A percentile compares a stretch with the other conserved stretches of the same genome.
Evolutionary conservation across 2,797 vertebrate species (phyloP).

Genomic region (Cossypha dichroa): DNA sequence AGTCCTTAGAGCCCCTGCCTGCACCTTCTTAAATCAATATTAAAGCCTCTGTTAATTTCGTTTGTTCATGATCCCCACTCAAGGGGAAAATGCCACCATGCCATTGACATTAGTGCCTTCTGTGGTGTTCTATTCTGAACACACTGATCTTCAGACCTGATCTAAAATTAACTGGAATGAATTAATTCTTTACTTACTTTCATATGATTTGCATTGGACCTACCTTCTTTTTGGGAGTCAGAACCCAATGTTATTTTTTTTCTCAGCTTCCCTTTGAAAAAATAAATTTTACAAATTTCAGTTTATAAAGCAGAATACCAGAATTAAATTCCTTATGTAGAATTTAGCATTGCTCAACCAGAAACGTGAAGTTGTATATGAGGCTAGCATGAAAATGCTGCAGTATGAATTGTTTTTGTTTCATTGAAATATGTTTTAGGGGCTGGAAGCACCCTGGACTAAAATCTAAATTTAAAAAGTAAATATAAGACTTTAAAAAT

Average conservation of each 20-base stretch:
- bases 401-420: neutral
- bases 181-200: conserved; percentile 5
- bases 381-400: neutral
- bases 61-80: conserved; percentile 14
- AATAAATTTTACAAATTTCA: neutral
- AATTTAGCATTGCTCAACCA: neutral
- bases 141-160: neutral
- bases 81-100: neutral
- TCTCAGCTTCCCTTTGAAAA: neutral
- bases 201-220: neutral
- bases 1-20: neutral
- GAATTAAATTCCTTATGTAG: neutral
- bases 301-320: neutral
- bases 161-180: neutral
- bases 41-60: conserved; percentile 6
- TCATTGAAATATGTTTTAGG: neutral
- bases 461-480: neutral
- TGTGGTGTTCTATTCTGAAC: neutral
- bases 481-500: neutral
- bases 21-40: conserved; percentile 20
- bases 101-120: neutral
- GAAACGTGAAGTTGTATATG: neutral
- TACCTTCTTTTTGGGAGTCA: neutral
- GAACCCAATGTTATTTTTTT: neutral
- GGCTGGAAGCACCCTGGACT: neutral